Base-by-base conservation (phyloP, 2,888 invertebrate genomes). In the Andricus curvator region DNA sequence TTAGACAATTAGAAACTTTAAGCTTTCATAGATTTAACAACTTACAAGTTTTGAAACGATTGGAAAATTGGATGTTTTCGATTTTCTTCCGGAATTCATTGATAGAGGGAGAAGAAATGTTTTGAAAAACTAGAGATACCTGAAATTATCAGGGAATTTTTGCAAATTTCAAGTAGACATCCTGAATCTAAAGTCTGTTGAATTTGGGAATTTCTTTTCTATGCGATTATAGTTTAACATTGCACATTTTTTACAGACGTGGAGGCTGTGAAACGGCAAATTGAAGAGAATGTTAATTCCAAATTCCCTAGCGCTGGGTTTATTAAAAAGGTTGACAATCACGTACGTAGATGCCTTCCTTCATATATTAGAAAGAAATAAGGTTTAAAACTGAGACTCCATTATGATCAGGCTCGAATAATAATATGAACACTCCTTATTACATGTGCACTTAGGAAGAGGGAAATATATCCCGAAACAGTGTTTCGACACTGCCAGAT, bases 171-270 rank as follows among this genome's bases (percentile, higher is more conserved):
- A 56, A n/a, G 56, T 56, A 56, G 56, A 56, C 20, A 20, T 20
- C 51, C 51, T 20, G 17, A 20, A 51, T 20, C 51, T 20, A 51
- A 51, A 51, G 51, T 20, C 20, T 20, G 51, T 51, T 51, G 51
- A 51, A 20, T 5, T 51, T 51, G 51, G 17, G 51, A 51, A 51
- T 51, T 51, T 51, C 51, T 51, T 51, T 51, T 51, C 20, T 5
- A 60, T 60, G 20, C 20, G 56, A 56, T 56, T 56, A 56, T n/a
- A 56, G 56, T 56, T n/a, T n/a, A 56, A 56, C 56, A 56, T 56
- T 56, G 56, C 20, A 6, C 4, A 56, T 56, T 56, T 56, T 56
- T 56, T 25, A 56, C 20, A 56, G 56, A 56, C 6, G 56, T 56
- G 56, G 56, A 56, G 56, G 56, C 20, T 56, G 56, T 20, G 56